Base-by-base conservation (phyloP, 1,140 invertebrate species). In the Bombus sibiricus region DNA sequence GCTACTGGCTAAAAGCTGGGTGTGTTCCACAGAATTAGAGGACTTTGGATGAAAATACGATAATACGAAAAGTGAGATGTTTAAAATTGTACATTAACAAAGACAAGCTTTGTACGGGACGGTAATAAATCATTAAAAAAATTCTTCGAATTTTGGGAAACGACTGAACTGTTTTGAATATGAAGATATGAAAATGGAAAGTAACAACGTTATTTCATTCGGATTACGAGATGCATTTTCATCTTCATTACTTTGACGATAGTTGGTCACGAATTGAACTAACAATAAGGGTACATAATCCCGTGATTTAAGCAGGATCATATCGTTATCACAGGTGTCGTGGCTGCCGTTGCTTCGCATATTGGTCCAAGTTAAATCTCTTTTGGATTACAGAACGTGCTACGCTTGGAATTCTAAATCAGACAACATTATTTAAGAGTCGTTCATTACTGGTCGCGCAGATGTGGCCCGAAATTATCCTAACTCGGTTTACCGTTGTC, bases 211-310 rank as follows among this genome's bases (percentile, higher is more conserved):
- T 53, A 22, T 53, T 22, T 53, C 47, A 22, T 53, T 53, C 47
- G 59, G 10, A n/a, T 62, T 62, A n/a, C 3, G 59, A 62, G 12
- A 62, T 66, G 28, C 28, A 62, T 62, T 12, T 62, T 62, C 59
- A 18, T 66, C 13, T 32, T 66, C n/a, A 28, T 32, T 32, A 32
- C n/a, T 15, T n/a, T 32, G 5, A 37, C 6, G 66, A 13, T 68
- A 37, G 32, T 25, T 18, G 32, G 62, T 25, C 32, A 37, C 8
- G 34, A 68, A 68, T 68, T 68, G 66, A 18, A 68, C n/a, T 68
- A 22, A 53, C 47, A 53, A 53, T 53, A 53, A 15, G 18, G 93
- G 93, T 93, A 93, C 91, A 91, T 94, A 93, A 94, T 93, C 92
- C 90, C 88, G 86, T 86, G 88, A 89, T 43, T 37, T 37, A 47